phyloP scores from a whole-genome alignment of 2,113 vertebrate species.

The Zosterops pallidus region DNA sequence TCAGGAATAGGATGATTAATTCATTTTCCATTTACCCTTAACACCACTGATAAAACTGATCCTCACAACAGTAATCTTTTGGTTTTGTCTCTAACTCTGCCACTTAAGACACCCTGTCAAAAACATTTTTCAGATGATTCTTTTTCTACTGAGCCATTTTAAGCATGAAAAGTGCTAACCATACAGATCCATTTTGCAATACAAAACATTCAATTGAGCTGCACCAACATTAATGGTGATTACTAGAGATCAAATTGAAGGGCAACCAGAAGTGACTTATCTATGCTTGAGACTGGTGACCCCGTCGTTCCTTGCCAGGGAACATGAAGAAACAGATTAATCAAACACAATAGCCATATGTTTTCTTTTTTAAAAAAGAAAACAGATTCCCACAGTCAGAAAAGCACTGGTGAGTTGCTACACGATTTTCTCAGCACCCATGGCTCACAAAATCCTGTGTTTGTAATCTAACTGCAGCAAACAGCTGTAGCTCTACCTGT shows the following conservation, averaged over 20 bases:
- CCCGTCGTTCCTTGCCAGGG: conserved; percentile 37
- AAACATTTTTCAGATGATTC: neutral
- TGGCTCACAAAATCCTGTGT: conserved; percentile 41
- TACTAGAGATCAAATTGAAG: conserved; percentile 45
- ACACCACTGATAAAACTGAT: neutral
- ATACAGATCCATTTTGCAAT: conserved; percentile 22
- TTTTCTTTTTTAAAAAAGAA: conserved; percentile 22
- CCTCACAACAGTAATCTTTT: neutral
- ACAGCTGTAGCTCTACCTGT: neutral
- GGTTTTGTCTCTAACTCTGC: neutral
- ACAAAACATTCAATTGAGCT: conserved; percentile 67
- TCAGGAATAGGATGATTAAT: neutral
- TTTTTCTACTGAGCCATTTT: neutral
- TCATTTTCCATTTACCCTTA: neutral
- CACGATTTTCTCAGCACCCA: conserved; percentile 25
- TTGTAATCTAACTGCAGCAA: conserved; percentile 36
- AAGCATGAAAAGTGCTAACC: neutral
- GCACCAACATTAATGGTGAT: conserved; percentile 58
- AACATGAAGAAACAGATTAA: conserved; percentile 60
- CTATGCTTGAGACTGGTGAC: neutral
- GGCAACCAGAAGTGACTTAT: conserved; percentile 3
- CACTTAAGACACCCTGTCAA: neutral
- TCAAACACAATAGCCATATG: conserved; percentile 56
- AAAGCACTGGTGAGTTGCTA: conserved; percentile 22
- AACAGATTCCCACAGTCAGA: conserved; percentile 40